These are phyloP conservation scores for Lophochroa leadbeateri DNA, from an alignment of 2,113 vertebrate species.

Conservation along the genomic window DNA sequence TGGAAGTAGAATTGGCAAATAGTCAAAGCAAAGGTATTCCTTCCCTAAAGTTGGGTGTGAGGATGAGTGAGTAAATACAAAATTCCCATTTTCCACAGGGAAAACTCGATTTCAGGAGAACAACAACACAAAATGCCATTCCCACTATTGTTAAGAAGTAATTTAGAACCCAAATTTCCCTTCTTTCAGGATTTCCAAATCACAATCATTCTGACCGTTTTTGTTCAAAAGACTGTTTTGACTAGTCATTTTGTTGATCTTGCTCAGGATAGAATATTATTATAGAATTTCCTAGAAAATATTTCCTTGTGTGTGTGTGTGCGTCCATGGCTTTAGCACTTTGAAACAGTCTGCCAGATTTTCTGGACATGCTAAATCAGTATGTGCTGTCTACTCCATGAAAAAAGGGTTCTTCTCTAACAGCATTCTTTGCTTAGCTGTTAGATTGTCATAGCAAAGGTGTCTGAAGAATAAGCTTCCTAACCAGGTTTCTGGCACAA, in stretches of 20 bases:
- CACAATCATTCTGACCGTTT: not conserved
- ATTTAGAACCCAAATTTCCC: not conserved
- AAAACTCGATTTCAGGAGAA: not conserved
- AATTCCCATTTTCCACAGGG: not conserved
- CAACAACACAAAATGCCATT: not conserved
- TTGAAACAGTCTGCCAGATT: not conserved
- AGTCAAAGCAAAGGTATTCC: not conserved
- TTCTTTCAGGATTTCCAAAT: not conserved
- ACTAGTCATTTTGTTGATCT: not conserved
- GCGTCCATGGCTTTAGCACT: not conserved
- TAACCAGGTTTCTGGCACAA: not conserved
- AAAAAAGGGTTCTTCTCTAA: not conserved
- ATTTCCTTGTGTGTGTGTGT: not conserved
- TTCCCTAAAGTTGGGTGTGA: not conserved
- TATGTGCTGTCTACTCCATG: not conserved
- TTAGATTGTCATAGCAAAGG: not conserved
- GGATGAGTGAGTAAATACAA: not conserved
- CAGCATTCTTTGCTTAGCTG: not conserved
- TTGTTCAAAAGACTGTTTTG: not conserved
- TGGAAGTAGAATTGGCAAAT: not conserved
- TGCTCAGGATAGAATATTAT: not conserved
- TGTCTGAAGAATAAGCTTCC: not conserved
- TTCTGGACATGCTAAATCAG: not conserved
- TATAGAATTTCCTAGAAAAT: not conserved
- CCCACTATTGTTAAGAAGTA: not conserved